Percentiles rank a stretch among this genome's conserved stretches.
phyloP scores from a whole-genome alignment of 2,888 invertebrate species.

The Zygogramma bicolorata region DNA sequence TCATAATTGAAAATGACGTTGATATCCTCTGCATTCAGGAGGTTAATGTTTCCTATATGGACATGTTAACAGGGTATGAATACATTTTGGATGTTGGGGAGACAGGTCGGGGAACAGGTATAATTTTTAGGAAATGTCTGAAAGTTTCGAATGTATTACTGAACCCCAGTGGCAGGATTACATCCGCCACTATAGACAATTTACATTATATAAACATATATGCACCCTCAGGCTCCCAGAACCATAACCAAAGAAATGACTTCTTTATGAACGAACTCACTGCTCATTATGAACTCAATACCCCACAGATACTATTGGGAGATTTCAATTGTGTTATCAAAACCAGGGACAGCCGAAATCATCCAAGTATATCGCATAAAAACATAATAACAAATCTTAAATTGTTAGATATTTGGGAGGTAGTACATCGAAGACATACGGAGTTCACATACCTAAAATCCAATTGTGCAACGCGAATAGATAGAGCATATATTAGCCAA shows the following conservation, averaged over 20 bases:
- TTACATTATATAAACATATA: conserved; percentile 18
- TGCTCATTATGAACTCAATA: not conserved
- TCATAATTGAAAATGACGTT: not conserved
- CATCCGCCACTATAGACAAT: conserved; percentile 19
- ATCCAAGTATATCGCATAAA: not conserved
- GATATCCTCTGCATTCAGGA: not conserved
- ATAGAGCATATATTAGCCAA: conserved; percentile 13
- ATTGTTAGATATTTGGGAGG: conserved; percentile 9
- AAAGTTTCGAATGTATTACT: not conserved
- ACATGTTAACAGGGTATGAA: not conserved
- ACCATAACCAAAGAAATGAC: conserved; percentile 15
- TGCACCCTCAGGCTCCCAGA: conserved; percentile 22
- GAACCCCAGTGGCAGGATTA: conserved; percentile 7
- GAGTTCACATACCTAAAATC: conserved; percentile 20
- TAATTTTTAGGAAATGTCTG: not conserved
- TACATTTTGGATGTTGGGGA: not conserved
- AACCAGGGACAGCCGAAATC: not conserved
- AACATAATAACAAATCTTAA: conserved; percentile 12
- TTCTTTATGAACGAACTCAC: conserved; percentile 20
- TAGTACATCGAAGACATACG: conserved; percentile 8
- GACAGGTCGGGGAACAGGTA: not conserved
- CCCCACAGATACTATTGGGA: not conserved
- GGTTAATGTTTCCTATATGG: not conserved
- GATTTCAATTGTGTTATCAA: conserved; percentile 22
- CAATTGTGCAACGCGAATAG: conserved; percentile 20